Evolutionary conservation across 2,797 vertebrate species (phyloP).

Genomic region (Octomys mimax): DNA sequence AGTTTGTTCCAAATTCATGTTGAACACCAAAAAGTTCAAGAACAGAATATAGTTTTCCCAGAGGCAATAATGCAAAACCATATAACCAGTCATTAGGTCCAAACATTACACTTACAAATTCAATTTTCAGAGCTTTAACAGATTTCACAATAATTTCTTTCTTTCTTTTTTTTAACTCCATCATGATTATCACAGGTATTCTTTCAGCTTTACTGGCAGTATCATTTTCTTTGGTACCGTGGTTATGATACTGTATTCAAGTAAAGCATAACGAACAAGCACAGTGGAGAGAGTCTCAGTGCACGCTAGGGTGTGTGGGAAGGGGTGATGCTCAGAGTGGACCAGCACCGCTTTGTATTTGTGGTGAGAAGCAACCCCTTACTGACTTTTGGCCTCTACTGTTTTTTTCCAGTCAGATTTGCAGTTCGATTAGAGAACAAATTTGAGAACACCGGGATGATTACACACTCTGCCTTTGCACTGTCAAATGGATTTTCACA

Average conservation of each 20-base stretch:
- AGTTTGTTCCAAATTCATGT: background rate
- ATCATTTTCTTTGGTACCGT: background rate
- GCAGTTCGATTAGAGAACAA: background rate
- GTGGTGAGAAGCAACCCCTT: rapidly evolving
- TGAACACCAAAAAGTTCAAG: background rate
- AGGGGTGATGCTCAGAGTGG: background rate
- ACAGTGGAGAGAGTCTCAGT: background rate
- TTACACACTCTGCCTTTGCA: background rate
- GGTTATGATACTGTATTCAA: background rate
- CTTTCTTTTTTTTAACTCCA: background rate
- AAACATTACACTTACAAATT: background rate
- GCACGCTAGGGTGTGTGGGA: background rate
- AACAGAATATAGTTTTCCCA: background rate
- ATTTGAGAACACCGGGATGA: background rate
- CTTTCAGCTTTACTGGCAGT: background rate
- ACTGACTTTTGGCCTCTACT: background rate
- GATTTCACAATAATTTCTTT: background rate
- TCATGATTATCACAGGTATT: background rate
- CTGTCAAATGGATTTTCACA: background rate
- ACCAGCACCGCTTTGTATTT: no score
- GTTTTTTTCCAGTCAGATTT: background rate
- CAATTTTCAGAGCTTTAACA: background rate
- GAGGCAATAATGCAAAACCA: background rate
- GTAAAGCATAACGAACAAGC: background rate
- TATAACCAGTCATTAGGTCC: background rate